Evolutionary conservation across 2,888 invertebrate species (phyloP).

Genomic region (Strigamia maritima): DNA sequence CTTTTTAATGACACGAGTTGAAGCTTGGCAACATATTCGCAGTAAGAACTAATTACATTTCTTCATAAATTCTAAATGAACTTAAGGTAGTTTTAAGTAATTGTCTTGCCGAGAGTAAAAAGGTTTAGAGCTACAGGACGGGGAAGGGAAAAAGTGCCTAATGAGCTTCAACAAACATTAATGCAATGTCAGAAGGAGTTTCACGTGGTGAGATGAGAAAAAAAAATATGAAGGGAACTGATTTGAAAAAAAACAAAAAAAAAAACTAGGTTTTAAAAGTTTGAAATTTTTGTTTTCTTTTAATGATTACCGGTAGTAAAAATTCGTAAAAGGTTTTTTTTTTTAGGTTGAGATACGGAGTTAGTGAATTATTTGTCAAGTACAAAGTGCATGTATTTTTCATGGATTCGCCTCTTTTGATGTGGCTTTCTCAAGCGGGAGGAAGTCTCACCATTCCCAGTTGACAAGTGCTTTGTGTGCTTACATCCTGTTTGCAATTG

Average conservation of each 20-base stretch:
- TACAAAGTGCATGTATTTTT: conserved; percentile 34
- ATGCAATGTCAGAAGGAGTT: conserved; percentile 35
- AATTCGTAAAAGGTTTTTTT: neutral
- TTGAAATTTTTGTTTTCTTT: neutral
- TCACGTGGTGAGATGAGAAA: neutral
- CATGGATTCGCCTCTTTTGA: conserved; percentile 34
- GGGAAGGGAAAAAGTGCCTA: conserved; percentile 34
- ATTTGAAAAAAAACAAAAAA: neutral
- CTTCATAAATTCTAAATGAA: conserved; percentile 39
- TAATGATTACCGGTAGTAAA: neutral
- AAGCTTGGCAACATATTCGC: conserved; percentile 29
- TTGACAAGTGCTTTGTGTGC: conserved; percentile 34
- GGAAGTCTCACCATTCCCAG: conserved; percentile 34
- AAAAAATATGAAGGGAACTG: neutral
- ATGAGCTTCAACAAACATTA: conserved; percentile 36
- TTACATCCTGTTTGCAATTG: conserved; percentile 32
- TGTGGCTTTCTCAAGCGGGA: conserved; percentile 32
- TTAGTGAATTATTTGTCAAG: conserved; percentile 22
- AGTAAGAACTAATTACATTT: conserved; percentile 38
- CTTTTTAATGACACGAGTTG: conserved; percentile 35
- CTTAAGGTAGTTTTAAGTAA: conserved; percentile 37
- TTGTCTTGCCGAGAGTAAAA: conserved; percentile 36
- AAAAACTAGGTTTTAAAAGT: neutral
- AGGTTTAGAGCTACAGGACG: conserved; percentile 31
- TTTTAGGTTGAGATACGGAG: neutral